Evolutionary conservation across 2,113 vertebrate species (phyloP).

Genomic region (Dicentrarchus labrax): DNA sequence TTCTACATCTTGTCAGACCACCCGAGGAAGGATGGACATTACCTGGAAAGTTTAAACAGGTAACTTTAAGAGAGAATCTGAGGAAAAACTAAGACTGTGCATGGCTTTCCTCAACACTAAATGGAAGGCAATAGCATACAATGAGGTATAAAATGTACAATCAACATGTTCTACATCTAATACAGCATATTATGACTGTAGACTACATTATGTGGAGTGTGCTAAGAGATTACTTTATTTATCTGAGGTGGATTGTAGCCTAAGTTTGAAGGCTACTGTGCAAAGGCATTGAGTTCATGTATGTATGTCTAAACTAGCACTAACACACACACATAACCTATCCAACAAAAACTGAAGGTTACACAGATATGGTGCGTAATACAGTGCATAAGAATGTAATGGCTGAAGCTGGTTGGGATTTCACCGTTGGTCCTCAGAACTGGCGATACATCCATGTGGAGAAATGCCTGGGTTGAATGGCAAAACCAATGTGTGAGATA

Average conservation of each 20-base stretch:
- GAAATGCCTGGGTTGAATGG: slow-evolving; percentile 18
- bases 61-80: neutral
- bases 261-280: slow-evolving; percentile 1
- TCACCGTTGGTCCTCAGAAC: slow-evolving; percentile 17
- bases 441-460: slow-evolving; percentile 3
- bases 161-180: slow-evolving; percentile 22
- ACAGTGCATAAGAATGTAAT: slow-evolving; percentile 4
- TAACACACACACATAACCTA: neutral
- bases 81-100: slow-evolving; percentile 9
- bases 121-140: slow-evolving; percentile 10
- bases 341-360: neutral
- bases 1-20: neutral
- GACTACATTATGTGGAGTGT: slow-evolving; percentile 7
- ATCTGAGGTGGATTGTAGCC: slow-evolving; percentile 10
- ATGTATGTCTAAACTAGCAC: neutral
- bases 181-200: slow-evolving; percentile 1
- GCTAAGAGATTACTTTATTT: neutral
- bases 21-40: neutral
- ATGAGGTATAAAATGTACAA: slow-evolving; percentile 42
- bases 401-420: neutral
- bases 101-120: slow-evolving; percentile 17
- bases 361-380: neutral
- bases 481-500: neutral
- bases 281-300: slow-evolving; percentile 23
- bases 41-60: slow-evolving; percentile 36